Base-by-base conservation (phyloP, 2,113 vertebrate genomes). In the Hucho hucho region DNA sequence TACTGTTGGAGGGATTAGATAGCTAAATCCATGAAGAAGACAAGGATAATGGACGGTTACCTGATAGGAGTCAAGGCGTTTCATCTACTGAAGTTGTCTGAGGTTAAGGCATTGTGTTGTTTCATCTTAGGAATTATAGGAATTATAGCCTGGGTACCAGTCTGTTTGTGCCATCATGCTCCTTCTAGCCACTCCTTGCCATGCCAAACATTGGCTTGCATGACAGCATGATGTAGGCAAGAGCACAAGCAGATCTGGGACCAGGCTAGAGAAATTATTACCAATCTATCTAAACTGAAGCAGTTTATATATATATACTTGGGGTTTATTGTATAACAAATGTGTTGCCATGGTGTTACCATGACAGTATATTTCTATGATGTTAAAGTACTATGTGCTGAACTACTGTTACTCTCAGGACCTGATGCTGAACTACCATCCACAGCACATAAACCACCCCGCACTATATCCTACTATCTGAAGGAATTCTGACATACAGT, bases 91-190 rank as follows among this genome's bases (percentile, higher is more conserved):
- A 24, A 1, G 2, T 63, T 63, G 18, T 7, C 18, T 63, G 59
- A n/a, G 7, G n/a, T n/a, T 63, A 32, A 56, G 25, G 25, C 32
- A 1, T 32, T 6, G 32, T 49, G 47, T 69, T 18, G 86, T 80
- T 85, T 86, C 84, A 81, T 46, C 61, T 83, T 81, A 83, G n/a
- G n/a, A n/a, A n/a, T n/a, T n/a, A n/a, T 6, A 32, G 32, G 32
- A 32, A 32, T 32, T 32, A 32, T 32, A 32, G 32, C 0, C 6
- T 32, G 29, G 29, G 29, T 6, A 32, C 29, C 6, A 6, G 29
- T 32, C 29, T 32, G 32, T 32, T 32, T 32, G 32, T 32, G 32
- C 32, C 32, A 1, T 32, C 32, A 32, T 32, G 32, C 6, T 6
- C 6, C 32, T 32, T 6, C 32, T 26, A 2, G 25, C 25, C 25